A percentile compares a stretch with the other conserved stretches of the same genome.
Evolutionary conservation across 2,888 invertebrate species (phyloP).

Genomic region (Ennomos erosarius): DNA sequence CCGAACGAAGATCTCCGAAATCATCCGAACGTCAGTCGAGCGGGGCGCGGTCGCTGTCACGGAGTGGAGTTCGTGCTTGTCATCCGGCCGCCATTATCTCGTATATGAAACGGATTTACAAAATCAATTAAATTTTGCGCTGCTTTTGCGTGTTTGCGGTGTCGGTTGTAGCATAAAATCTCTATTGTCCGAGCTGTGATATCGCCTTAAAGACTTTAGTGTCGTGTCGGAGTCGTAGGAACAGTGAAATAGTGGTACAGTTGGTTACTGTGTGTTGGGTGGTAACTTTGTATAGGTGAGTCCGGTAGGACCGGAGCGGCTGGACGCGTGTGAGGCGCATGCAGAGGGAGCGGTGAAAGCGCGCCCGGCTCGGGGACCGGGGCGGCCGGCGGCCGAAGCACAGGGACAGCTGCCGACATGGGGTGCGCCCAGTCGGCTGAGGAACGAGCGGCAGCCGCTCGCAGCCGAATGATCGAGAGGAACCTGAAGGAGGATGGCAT

Average conservation of each 20-base stretch:
- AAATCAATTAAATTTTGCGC: constrained; percentile 79
- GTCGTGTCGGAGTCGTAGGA: constrained; percentile 52
- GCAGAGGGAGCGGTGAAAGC: constrained; percentile 86
- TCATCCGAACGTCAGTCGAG: constrained; percentile 84
- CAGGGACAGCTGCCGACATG: constrained; percentile 89
- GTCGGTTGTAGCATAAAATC: constrained; percentile 59
- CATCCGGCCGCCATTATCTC: constrained; percentile 87
- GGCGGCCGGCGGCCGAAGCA: constrained; percentile 81
- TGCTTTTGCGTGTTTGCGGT: constrained; percentile 69
- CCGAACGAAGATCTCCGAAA: constrained; percentile 78
- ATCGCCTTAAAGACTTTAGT: constrained; percentile 47
- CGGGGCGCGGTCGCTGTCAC: constrained; percentile 87
- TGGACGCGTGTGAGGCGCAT: constrained; percentile 79
- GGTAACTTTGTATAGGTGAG: constrained; percentile 77
- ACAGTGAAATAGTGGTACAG: constrained; percentile 74
- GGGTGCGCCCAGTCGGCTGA: constrained; percentile 99
- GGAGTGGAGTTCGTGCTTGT: constrained; percentile 85
- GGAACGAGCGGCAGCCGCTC: constrained; percentile 98
- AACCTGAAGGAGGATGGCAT: constrained; percentile 99
- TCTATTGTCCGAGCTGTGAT: constrained; percentile 51
- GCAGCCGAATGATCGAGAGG: constrained; percentile 98
- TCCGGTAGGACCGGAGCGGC: constrained; percentile 76
- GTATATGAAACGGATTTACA: constrained; percentile 83
- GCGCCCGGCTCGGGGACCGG: constrained; percentile 84
- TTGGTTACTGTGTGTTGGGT: constrained; percentile 78